Percentiles rank a stretch among this genome's conserved stretches.
These are phyloP conservation scores for Drosophila nasuta DNA, from an alignment of 1,140 invertebrate genomes.

Conservation along the genomic window DNA sequence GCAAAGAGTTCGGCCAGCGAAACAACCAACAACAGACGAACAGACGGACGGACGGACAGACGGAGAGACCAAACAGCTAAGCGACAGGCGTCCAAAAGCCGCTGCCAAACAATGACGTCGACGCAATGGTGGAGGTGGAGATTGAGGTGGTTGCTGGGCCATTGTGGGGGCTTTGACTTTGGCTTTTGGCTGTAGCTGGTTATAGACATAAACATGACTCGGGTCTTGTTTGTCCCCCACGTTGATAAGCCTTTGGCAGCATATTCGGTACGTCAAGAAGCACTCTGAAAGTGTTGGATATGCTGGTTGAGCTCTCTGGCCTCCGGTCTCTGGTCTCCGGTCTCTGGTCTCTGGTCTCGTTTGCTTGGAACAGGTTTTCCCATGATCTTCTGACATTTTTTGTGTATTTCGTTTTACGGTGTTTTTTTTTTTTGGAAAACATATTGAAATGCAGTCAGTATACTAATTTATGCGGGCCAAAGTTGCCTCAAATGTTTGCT, in stretches of 20 bases:
- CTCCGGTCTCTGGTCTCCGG: no score
- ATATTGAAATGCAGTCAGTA: slow-evolving; percentile 62
- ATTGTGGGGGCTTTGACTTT: slow-evolving; percentile 52
- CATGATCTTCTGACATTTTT: slow-evolving; percentile 63
- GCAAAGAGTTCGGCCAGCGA: slow-evolving; percentile 8
- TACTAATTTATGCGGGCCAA: slow-evolving; percentile 79
- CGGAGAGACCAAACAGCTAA: background rate
- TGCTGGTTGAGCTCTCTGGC: slow-evolving; percentile 52
- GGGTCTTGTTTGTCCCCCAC: slow-evolving; percentile 60
- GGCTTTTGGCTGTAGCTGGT: slow-evolving; percentile 16
- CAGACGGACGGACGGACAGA: background rate
- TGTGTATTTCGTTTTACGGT: slow-evolving; percentile 38
- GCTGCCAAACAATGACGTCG: slow-evolving; percentile 21
- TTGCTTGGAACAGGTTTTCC: slow-evolving; percentile 63
- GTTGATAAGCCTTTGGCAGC: slow-evolving; percentile 76
- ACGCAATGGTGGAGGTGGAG: slow-evolving; percentile 15
- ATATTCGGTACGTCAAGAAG: slow-evolving; percentile 45
- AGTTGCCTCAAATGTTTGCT: slow-evolving; percentile 57
- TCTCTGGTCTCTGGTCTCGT: background rate
- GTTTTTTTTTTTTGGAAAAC: slow-evolving; percentile 44
- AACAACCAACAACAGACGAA: slow-evolving; percentile 9
- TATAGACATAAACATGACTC: slow-evolving; percentile 52
- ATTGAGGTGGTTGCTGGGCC: slow-evolving; percentile 21
- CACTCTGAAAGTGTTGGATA: slow-evolving; percentile 73
- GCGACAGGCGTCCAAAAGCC: slow-evolving; percentile 22